Conservation (phyloP, 2,888 invertebrate genomes). For the Matsumyia berberina region DNA sequence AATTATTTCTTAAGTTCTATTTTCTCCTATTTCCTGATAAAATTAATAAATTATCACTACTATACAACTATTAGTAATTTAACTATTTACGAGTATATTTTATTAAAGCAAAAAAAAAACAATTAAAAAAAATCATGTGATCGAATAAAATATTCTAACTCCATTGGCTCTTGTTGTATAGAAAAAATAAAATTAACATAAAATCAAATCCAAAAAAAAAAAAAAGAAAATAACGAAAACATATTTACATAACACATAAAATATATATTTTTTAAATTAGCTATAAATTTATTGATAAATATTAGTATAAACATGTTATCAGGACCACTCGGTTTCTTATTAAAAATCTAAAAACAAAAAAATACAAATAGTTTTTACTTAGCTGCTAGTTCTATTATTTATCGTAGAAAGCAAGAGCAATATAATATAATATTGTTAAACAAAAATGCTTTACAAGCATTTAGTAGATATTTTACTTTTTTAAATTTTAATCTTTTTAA, state of each 20-base stretch:
- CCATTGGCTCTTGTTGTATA: constrained; percentile 67
- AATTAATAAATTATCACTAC: constrained; percentile 42
- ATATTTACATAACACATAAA: constrained; percentile 65
- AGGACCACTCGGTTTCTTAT: constrained; percentile 65
- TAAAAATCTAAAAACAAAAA: constrained; percentile 13
- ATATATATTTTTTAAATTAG: constrained; percentile 64
- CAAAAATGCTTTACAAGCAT: constrained; percentile 13
- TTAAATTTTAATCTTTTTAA: constrained; percentile 1
- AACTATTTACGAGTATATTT: constrained; percentile 57
- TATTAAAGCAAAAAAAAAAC: constrained; percentile 27
- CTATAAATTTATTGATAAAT: constrained; percentile 58
- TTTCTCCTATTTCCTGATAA: constrained; percentile 24
- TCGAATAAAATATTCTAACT: constrained; percentile 73
- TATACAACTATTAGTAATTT: constrained; percentile 42
- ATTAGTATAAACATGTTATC: constrained; percentile 49
- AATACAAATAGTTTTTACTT: constrained; percentile 4
- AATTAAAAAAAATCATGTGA: constrained; percentile 67
- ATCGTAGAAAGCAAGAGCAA: constrained; percentile 32
- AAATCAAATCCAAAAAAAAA: too few species aligned
- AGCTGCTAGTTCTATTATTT: constrained; percentile 26
- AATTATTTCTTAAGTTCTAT: constrained; percentile 20
- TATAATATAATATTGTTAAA: constrained; percentile 25
- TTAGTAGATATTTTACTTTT: background rate
- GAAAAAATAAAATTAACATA: too few species aligned
- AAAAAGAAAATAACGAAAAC: constrained; percentile 22